Evolutionary conservation across 2,888 invertebrate species (phyloP), one percentile per base, ranked within the genome.

Genomic region (Sisyra terminalis): DNA sequence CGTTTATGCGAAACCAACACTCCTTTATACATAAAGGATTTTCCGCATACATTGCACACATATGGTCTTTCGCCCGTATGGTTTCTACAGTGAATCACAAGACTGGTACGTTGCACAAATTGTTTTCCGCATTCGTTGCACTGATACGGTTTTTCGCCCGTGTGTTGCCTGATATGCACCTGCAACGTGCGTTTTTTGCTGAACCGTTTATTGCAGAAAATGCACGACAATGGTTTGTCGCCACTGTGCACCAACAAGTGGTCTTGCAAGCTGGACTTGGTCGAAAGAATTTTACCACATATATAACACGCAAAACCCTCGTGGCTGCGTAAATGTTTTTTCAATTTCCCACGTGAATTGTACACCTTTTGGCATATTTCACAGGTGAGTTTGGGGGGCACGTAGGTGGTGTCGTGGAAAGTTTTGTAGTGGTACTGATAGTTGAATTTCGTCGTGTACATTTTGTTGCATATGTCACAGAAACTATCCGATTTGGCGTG

Each of bases 1-100:
- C 65, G 64, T 50, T 67, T 57, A 51, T 74, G 75, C 3, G 67
- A 53, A 50, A 72, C 73, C 43, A 71, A 53, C 44, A 73, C 71
- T 1, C 72, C 67, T 13, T 65, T 61, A 39, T 72, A 73, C 2
- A 70, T 65, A 40, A 70, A 71, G 1, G 67, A 64, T 40, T 65
- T 65, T 0, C 63, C 65, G 29, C 70, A 71, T 2, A 60, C 57
- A 3, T 63, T 60, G 44, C 71, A 71, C 1, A 67, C 57, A 46
- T 65, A 66, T 16, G 69, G 54, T 40, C 59, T 58, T 46, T 70
- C 70, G 15, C 70, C 68, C 0, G 68, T 67, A 42, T 69, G 69
- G 45, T 67, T 67, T 31, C 69, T 52, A 16, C 57, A 58, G 48
- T 69, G 69, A 2, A 64, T 57, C 3, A 65, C 64, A 34, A 70